Conservation (phyloP, 2,113 vertebrate genomes). For the Sander vitreus region DNA sequence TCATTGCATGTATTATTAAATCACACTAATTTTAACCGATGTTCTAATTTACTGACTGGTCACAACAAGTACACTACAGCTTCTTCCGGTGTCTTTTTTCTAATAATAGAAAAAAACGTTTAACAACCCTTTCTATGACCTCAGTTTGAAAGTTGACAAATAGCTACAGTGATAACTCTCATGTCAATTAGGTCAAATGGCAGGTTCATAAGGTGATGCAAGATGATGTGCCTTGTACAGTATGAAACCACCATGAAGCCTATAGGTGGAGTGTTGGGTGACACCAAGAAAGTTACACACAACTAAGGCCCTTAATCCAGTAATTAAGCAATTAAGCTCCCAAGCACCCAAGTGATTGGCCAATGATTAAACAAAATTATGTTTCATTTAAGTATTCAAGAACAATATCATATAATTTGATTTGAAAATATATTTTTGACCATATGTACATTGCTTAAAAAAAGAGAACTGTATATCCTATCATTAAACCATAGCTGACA, state of each 20-base stretch:
- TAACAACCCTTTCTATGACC: not conserved
- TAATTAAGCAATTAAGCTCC: no score
- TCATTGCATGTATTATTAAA: no score
- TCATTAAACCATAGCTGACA: no score
- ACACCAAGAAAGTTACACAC: not conserved
- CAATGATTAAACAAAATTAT: not conserved
- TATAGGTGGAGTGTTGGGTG: not conserved
- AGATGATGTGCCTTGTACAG: not conserved
- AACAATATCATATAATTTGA: not conserved
- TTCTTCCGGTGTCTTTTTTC: not conserved
- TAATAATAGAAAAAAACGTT: no score
- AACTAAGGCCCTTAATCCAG: not conserved
- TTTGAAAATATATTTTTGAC: not conserved
- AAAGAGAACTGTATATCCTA: not conserved
- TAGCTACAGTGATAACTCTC: no score
- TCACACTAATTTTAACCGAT: no score
- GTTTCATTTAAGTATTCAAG: not conserved
- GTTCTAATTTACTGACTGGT: no score
- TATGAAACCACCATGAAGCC: not conserved
- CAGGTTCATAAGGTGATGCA: not conserved
- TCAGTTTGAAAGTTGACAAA: not conserved
- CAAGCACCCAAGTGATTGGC: not conserved
- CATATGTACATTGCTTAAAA: not conserved
- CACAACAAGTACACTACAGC: not conserved
- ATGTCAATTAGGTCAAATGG: not conserved